Evolutionary conservation across 2,113 vertebrate genomes (phyloP).

Genomic region (Melanerpes aurifrons): DNA sequence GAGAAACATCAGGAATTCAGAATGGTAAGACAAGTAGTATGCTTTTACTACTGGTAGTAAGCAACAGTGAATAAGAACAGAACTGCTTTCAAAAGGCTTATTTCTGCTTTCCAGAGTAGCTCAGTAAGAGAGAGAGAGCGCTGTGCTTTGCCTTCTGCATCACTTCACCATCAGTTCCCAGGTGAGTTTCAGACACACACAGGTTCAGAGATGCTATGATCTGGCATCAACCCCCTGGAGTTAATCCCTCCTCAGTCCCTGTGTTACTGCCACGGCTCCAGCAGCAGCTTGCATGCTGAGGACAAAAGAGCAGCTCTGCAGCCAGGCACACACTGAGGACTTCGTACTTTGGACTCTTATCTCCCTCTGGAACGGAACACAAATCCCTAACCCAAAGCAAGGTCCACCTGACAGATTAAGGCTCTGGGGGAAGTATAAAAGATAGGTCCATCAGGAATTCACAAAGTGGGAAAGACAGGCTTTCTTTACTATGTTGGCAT

Average conservation of each 20-base stretch:
- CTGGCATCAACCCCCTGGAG: not conserved
- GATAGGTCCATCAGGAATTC: not conserved
- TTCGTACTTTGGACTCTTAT: conserved; percentile 39
- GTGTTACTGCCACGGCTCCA: not conserved
- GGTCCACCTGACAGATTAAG: not conserved
- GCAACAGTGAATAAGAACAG: not conserved
- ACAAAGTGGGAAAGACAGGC: not conserved
- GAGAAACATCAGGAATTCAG: not conserved
- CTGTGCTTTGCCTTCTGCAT: not conserved
- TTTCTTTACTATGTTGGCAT: conserved; percentile 52
- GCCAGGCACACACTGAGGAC: not conserved
- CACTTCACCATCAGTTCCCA: not conserved
- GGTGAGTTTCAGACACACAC: not conserved
- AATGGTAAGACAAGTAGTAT: not conserved
- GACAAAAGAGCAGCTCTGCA: not conserved
- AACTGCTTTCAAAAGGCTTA: not conserved
- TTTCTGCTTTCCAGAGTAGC: not conserved
- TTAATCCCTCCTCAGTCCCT: not conserved
- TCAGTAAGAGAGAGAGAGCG: too few relatives aligned
- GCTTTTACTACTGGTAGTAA: not conserved
- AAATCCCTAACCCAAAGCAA: not conserved
- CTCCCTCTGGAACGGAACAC: not conserved
- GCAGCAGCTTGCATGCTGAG: fast-evolving
- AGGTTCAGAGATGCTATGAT: not conserved
- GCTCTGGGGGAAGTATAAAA: not conserved